Evolutionary conservation across 1,140 invertebrate genomes (phyloP).

Genomic region (Bilobella aurantiaca): DNA sequence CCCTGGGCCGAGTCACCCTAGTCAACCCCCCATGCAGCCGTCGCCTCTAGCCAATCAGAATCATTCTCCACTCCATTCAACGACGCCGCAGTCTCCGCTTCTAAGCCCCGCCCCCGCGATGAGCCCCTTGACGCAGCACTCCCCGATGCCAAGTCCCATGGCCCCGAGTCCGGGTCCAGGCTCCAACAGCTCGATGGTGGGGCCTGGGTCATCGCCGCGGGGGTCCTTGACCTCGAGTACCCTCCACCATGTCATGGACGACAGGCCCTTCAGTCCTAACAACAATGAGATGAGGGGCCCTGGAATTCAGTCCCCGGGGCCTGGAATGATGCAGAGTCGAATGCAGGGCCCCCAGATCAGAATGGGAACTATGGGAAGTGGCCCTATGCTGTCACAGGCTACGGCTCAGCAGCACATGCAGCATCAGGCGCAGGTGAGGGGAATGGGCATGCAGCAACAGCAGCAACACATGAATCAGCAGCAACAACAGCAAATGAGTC

Average conservation of each 20-base stretch:
- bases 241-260: constrained; percentile 44
- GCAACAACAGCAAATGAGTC: constrained; percentile 14
- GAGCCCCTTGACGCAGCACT: constrained; percentile 45
- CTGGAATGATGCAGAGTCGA: constrained; percentile 23
- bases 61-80: constrained; percentile 36
- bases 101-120: constrained; percentile 48
- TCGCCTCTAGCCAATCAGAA: constrained; percentile 39
- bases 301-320: constrained; percentile 32
- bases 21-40: constrained; percentile 18
- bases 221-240: constrained; percentile 39
- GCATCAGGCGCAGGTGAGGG: neutral
- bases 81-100: constrained; percentile 51
- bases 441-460: constrained; percentile 16
- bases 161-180: constrained; percentile 49
- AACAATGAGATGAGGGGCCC: constrained; percentile 37
- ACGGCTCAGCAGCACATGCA: neutral
- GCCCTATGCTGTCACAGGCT: neutral
- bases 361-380: neutral
- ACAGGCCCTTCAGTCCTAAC: constrained; percentile 46
- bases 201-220: constrained; percentile 46
- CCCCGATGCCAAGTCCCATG: constrained; percentile 52
- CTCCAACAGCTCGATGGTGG: constrained; percentile 44
- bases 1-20: constrained; percentile 25
- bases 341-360: constrained; percentile 36
- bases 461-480: constrained; percentile 26